Evolutionary conservation across 2,113 vertebrate genomes (phyloP), one percentile per base, ranked within the genome.

Genomic region (Archocentrus centrarchus): DNA sequence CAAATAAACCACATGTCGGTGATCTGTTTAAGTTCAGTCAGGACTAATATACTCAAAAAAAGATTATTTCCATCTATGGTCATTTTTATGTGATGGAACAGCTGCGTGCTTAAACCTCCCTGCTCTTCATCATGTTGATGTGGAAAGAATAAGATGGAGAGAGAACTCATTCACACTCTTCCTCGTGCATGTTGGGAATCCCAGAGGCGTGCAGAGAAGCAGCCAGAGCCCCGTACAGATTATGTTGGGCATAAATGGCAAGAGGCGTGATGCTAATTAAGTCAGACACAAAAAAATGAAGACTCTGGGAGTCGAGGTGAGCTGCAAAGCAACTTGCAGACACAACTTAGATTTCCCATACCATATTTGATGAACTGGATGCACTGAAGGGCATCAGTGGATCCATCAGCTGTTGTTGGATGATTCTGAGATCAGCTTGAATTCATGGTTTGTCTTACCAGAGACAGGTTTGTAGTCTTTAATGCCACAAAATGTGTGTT

Each of bases 91-190:
- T 27, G 27, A 27, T 27, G 27, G 27, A 27, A 27, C 3, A 27
- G 27, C 27, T 27, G 27, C 27, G 27, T 27, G 27, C 27, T 27
- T 27, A 27, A 27, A 27, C 27, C 63, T 66, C 13, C 63, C 63
- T 15, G 63, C 0, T 1, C 37, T 17, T 66, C 35, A 64, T 11
- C 35, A 64, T 41, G 62, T n/a, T 22, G 20, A 22, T 8, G 37
- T 14, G 20, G 62, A 39, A 39, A 8, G 37, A 7, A 39, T 39
- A 39, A 39, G 37, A 22, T 14, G 61, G n/a, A 35, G 35, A 1
- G 35, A 63, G 20, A 39, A 63, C 20, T 64, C 61, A 5, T 5
- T 10, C 8, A 0, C 15, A 18, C 59, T 61, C 7, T 50, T 50
- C 47, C 50, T 18, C 18, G 7, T 17, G 47, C 15, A 50, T 50